Base-by-base conservation (phyloP, 2,797 vertebrate species). In the Etheostoma perlongum region DNA sequence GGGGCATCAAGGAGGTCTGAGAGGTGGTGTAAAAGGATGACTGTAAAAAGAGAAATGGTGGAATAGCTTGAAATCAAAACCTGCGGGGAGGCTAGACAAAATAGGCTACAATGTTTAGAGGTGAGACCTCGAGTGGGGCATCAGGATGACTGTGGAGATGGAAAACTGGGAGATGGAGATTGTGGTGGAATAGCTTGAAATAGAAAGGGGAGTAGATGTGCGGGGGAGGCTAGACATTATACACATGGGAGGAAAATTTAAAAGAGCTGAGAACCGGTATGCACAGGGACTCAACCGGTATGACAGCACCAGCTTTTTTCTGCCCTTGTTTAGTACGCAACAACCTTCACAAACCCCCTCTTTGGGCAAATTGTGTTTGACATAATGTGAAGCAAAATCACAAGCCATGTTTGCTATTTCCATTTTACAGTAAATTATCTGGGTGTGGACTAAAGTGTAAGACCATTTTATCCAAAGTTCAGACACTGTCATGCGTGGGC, bases 361-460 rank as follows among this genome's bases (percentile, higher is more conserved):
- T 52, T 19, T 21, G 6, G n/a, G 23, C 8, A 74, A 70, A 71
- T 57, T 74, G n/a, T 12, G 23, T 74, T 63, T 73, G 48, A 65
- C 27, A 52, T 25, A 13, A 40, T 10, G 59, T 49, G 23, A 62
- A 27, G 36, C 27, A 23, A 68, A 58, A 77, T 59, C 48, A 59
- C 46, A 62, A 55, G 23, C 61, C 1, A 0, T 42, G 19, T 55
- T 53, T 44, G 19, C 51, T 33, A 4, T 74, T 63, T 69, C 61
- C 1, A 40, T 30, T 66, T 54, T 11, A 54, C 58, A 23, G 47
- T 6, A 60, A 63, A 44, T 30, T 19, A 36, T 47, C 40, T 16
- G 21, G 6, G 14, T 13, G 15, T 25, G 18, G 16, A n/a, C 36
- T 5, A 11, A 40, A 58, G 47, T 64, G 44, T 64, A 60, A 68